These are phyloP conservation scores for Diarsia rubi DNA, from an alignment of 2,888 invertebrate species.

Conservation along the genomic window DNA sequence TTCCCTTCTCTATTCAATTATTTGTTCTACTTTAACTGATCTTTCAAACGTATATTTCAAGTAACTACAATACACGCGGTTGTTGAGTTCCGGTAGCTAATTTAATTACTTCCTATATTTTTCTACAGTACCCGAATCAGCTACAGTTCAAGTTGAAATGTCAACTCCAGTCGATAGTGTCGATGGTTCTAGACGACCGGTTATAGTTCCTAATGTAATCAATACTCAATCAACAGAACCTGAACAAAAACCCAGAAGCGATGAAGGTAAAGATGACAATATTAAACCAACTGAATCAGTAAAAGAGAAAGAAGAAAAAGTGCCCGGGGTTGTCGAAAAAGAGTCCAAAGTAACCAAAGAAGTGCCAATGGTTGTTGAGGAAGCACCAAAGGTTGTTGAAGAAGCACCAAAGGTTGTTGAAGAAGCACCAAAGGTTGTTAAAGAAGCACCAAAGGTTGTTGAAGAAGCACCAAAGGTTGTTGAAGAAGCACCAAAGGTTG, in stretches of 20 bases:
- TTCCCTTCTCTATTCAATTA: not conserved
- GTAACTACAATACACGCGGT: not conserved
- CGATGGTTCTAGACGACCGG: slow-evolving; percentile 23
- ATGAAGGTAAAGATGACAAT: slow-evolving; percentile 5
- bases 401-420: slow-evolving; percentile 4
- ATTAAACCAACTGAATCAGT: slow-evolving; percentile 10
- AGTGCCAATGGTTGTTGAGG: not conserved
- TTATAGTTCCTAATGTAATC: slow-evolving; percentile 11
- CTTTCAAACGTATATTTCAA: not conserved
- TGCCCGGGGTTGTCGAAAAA: not conserved
- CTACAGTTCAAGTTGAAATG: slow-evolving; percentile 29
- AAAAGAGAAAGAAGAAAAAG: slow-evolving; percentile 3
- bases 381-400: not conserved
- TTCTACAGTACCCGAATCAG: slow-evolving; percentile 44
- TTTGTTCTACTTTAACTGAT: not conserved
- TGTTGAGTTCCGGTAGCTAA: not conserved
- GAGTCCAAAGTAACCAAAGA: slow-evolving; percentile 12
- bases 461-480: not conserved
- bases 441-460: slow-evolving; percentile 4
- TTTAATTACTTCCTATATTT: slow-evolving; percentile 1
- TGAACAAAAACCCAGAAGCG: slow-evolving; percentile 18
- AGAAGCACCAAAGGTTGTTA: not conserved
- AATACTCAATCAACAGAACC: slow-evolving; percentile 7
- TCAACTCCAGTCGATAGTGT: slow-evolving; percentile 24
- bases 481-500: slow-evolving; percentile 1